Base-by-base conservation (phyloP, 2,888 invertebrate genomes). In the Dermolepida albohirtum region DNA sequence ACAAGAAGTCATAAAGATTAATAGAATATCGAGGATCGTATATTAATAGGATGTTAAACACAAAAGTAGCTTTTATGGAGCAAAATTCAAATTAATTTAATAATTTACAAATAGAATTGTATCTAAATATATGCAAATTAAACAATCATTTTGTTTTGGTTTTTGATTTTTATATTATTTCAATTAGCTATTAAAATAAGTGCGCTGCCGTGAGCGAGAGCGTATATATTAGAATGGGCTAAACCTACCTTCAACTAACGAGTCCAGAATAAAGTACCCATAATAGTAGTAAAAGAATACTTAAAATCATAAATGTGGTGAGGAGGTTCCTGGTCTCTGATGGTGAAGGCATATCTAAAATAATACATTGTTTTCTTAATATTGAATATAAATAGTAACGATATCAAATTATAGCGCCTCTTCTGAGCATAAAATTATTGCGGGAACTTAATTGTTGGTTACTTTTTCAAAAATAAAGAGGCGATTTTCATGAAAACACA, bases 221-320 rank as follows among this genome's bases (percentile, higher is more conserved):
- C 12, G n/a, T 44, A 44, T 44, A 12, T 14, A 14, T 44, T n/a
- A 16, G 47, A 47, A 16, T 2, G 34, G 29, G 5, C 47, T 16
- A 47, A 57, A 41, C 52, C 34, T 66, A 65, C 59, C 59, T 69
- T 69, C 57, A 69, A 50, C 68, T 64, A 59, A 11, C 62, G 34
- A 69, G 16, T 34, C 90, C 90, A 17, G 90, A 87, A 81, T 91
- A 91, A 70, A 91, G 85, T 44, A 90, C 82, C 88, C 90, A 91
- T 62, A 91, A 85, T 66, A 89, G 86, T 76, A 89, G 86, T 65
- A 91, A 84, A 44, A 91, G 85, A 49, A 89, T 83, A 75, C 90
- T 87, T 80, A 91, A 83, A 80, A 91, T 91, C 76, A 89, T 82
- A 79, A 91, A 91, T 74, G 91, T 91, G 78, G 90, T 89, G 77